phyloP scores from a whole-genome alignment of 2,113 vertebrate species.

The Mungos mungo region DNA sequence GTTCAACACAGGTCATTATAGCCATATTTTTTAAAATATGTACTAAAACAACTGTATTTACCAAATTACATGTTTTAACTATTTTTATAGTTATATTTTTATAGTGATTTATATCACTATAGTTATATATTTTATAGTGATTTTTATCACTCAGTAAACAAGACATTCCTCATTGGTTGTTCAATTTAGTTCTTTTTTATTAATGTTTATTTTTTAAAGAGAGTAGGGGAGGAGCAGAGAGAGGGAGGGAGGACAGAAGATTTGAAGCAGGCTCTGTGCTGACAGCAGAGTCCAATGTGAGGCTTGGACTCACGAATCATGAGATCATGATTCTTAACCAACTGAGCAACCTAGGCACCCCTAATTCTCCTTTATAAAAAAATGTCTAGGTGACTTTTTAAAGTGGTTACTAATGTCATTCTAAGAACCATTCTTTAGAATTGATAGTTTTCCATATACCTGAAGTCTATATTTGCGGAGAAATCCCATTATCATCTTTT shows the following conservation, averaged over 20 bases:
- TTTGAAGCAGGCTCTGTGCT: too few relatives aligned
- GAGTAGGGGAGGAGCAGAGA: too few relatives aligned
- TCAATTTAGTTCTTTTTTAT: not conserved
- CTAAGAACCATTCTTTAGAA: constrained; percentile 42
- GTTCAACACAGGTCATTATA: constrained; percentile 1
- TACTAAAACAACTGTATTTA: not conserved
- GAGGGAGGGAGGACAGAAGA: too few relatives aligned
- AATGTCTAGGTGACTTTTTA: not conserved
- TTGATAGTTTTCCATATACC: not conserved
- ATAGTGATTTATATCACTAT: too few relatives aligned
- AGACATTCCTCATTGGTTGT: not conserved
- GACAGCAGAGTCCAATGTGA: too few relatives aligned
- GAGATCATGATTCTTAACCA: too few relatives aligned
- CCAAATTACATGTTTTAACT: constrained; percentile 31
- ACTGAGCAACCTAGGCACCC: too few relatives aligned
- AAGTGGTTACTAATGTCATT: not conserved
- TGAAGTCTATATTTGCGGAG: not conserved
- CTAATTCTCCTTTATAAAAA: not conserved
- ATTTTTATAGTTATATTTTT: too few relatives aligned
- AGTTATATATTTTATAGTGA: too few relatives aligned
- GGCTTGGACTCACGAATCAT: too few relatives aligned
- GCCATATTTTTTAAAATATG: not conserved
- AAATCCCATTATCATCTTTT: not conserved
- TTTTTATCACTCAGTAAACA: not conserved
- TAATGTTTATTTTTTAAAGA: too few relatives aligned